phyloP scores from a whole-genome alignment of 2,888 invertebrate genomes.

The Tipula unca region DNA sequence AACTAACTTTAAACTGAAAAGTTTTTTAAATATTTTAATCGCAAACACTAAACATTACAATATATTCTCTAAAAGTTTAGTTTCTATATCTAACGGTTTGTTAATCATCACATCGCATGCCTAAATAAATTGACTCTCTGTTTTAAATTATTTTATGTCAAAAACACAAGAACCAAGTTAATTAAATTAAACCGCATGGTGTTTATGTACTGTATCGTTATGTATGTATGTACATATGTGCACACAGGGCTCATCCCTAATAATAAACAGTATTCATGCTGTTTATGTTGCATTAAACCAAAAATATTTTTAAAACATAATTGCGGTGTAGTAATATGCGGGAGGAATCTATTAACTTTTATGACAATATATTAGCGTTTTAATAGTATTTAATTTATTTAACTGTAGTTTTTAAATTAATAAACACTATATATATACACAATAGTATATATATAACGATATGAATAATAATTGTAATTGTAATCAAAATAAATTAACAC shows the following conservation, averaged over 20 bases:
- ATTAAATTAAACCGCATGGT: constrained; percentile 8
- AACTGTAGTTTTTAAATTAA: constrained; percentile 4
- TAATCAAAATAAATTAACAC: background rate
- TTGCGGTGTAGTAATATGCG: background rate
- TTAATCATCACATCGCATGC: background rate
- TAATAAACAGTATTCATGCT: background rate
- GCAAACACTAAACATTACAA: too few relatives aligned
- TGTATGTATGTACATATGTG: background rate
- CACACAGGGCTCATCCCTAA: background rate
- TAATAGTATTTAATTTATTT: background rate
- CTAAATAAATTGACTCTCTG: background rate
- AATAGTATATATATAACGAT: background rate
- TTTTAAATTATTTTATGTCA: background rate
- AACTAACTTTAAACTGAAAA: too few relatives aligned
- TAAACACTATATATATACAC: background rate
- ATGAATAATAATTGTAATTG: background rate
- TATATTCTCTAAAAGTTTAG: background rate
- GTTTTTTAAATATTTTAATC: too few relatives aligned
- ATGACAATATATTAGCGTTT: background rate
- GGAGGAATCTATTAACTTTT: background rate
- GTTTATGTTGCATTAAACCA: background rate
- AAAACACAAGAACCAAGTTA: background rate
- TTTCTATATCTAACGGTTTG: background rate
- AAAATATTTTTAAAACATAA: background rate
- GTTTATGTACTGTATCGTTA: background rate